Base-by-base conservation (phyloP, 2,888 invertebrate species). In the Synergus japonicus region DNA sequence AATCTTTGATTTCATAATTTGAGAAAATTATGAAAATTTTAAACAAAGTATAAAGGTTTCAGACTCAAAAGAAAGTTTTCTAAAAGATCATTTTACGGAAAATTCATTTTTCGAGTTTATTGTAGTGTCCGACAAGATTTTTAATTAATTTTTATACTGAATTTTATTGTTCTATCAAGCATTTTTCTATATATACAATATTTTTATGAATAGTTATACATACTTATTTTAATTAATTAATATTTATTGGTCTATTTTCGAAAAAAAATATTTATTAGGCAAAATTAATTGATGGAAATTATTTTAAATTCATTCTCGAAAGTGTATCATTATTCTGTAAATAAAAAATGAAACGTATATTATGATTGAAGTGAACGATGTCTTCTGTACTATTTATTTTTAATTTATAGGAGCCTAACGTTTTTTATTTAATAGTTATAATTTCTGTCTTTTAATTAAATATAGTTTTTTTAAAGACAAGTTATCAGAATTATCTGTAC, bases 1-100 rank as follows among this genome's bases (percentile, higher is more conserved):
- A 15, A 15, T 46, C 9, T 73, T 73, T 5, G 54, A 73, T 10
- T 37, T 73, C 37, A 37, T 73, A 49, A 15, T 54, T 49, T 73
- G n/a, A 73, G 9, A 37, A 37, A 8, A 73, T 13, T 44, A 18
- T 15, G 12, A 18, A 46, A 7, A 22, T 67, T 67, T 1, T 12
- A 67, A 67, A 67, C 43, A 43, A 43, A n/a, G n/a, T 4, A 43
- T 66, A 18, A 4, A n/a, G n/a, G 18, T 43, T 66, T 43, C 5
- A 43, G 0, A 60, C 4, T 5, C 10, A 1, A 1, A 60, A 60
- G 22, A 60, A 60, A 9, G 22, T 22, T 22, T 22, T 60, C 60
- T 29, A 3, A 18, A 18, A 22, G 12, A 22, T 1, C 12, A 22
- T 22, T 60, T 4, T 4, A 29, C 4, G 12, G 10, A 60, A 60